Evolutionary conservation across 1,140 invertebrate genomes (phyloP).

Genomic region (Paralvinella palmiformis): DNA sequence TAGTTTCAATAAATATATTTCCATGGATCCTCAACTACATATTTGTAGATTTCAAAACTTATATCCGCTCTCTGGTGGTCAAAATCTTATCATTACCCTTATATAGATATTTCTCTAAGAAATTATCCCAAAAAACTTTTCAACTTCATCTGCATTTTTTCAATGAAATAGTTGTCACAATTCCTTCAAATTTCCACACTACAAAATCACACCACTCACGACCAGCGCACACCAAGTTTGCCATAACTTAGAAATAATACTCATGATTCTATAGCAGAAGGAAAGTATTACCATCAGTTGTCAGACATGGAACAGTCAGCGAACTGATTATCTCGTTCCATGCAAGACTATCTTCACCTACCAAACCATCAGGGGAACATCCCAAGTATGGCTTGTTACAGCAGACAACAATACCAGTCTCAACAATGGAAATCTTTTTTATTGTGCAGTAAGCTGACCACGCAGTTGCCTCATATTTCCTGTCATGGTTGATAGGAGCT

Average conservation of each 20-base stretch:
- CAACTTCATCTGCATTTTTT: background rate
- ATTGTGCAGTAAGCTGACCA: too few species aligned
- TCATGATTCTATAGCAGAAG: slow-evolving; percentile 29
- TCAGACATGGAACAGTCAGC: slow-evolving; percentile 15
- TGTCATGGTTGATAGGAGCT: too few species aligned
- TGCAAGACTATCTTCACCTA: slow-evolving; percentile 33
- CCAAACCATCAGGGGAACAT: slow-evolving; percentile 47
- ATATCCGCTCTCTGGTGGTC: too few species aligned
- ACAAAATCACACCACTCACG: slow-evolving; percentile 34
- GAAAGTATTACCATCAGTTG: background rate
- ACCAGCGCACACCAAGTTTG: slow-evolving; percentile 36
- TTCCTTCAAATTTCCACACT: slow-evolving; percentile 34
- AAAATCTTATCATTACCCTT: background rate
- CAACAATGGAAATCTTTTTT: too few species aligned
- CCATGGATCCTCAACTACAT: too few species aligned
- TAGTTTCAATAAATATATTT: too few species aligned
- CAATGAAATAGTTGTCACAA: slow-evolving; percentile 9
- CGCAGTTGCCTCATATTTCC: too few species aligned
- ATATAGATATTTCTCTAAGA: background rate
- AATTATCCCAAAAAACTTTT: background rate
- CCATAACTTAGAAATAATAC: slow-evolving; percentile 45
- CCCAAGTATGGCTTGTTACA: slow-evolving; percentile 35
- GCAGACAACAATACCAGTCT: slow-evolving; percentile 47
- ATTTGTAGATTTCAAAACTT: too few species aligned
- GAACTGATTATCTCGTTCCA: slow-evolving; percentile 18